phyloP scores from a whole-genome alignment of 2,888 invertebrate species.

The Diabrotica balteata region DNA sequence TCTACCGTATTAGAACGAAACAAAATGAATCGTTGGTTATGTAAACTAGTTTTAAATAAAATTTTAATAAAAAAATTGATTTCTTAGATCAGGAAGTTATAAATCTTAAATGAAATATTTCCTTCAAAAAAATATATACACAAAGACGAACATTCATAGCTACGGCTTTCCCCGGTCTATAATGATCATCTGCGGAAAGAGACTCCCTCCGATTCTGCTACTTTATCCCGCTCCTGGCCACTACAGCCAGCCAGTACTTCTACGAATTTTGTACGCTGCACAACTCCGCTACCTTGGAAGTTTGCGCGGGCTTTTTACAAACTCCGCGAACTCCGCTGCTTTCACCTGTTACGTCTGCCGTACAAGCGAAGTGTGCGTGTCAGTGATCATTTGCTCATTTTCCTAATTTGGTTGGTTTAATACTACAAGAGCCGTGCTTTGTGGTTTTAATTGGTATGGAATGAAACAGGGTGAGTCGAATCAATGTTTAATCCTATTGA shows the following conservation, averaged over 20 bases:
- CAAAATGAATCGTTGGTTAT: no score
- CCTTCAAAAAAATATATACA: no score
- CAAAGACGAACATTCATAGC: background rate
- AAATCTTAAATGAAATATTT: no score
- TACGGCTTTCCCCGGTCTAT: background rate
- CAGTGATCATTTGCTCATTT: background rate
- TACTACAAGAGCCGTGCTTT: no score
- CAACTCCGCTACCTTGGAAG: background rate
- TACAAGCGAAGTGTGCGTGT: background rate
- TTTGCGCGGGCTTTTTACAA: background rate
- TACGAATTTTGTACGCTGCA: conserved; percentile 1
- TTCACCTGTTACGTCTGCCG: conserved; percentile 10
- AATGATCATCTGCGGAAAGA: conserved; percentile 11
- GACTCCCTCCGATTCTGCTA: conserved; percentile 6
- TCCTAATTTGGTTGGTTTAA: no score
- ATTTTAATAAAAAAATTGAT: no score
- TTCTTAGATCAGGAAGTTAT: no score
- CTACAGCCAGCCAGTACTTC: conserved; percentile 9
- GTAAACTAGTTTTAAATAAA: no score
- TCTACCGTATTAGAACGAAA: no score
- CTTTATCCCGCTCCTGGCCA: conserved; percentile 8
- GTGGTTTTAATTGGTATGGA: background rate
- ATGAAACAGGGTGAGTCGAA: conserved; percentile 1
- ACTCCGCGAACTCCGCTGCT: background rate
- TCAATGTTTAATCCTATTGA: no score